Conservation (phyloP, 2,888 invertebrate genomes). For the Amphipyra berbera region DNA sequence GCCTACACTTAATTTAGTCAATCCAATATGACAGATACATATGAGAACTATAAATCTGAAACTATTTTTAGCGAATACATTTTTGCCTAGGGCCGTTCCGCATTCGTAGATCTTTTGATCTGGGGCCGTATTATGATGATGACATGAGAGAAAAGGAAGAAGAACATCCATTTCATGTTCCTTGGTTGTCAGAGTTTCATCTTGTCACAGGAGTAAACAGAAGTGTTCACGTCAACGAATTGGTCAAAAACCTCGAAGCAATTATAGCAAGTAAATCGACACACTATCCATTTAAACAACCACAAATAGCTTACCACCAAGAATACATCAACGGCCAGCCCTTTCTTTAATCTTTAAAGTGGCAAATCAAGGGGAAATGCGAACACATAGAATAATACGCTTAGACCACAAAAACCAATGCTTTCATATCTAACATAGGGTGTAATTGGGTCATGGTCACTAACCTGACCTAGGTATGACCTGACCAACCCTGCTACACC, state of each 20-base stretch:
- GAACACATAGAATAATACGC: conserved; percentile 16
- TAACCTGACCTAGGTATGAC: conserved; percentile 53
- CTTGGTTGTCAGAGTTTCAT: no score
- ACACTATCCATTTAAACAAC: neutral
- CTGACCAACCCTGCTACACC: conserved; percentile 51
- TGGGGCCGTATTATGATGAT: no score
- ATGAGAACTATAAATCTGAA: conserved; percentile 8
- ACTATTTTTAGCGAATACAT: conserved; percentile 11
- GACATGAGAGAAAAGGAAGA: no score
- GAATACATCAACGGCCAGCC: neutral
- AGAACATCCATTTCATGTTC: no score
- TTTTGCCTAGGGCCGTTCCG: neutral
- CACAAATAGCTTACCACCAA: no score
- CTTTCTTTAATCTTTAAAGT: conserved; percentile 33
- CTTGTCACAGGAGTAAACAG: no score
- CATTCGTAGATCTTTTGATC: neutral
- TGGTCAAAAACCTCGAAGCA: no score
- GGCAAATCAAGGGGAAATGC: conserved; percentile 26
- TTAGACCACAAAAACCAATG: conserved; percentile 35
- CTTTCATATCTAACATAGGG: conserved; percentile 37
- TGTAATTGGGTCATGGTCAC: conserved; percentile 53
- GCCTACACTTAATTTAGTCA: conserved; percentile 38
- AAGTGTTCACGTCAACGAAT: no score
- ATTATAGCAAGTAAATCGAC: neutral
- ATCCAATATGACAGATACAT: conserved; percentile 19